phyloP scores from a whole-genome alignment of 2,113 vertebrate genomes.

The Daubentonia madagascariensis region DNA sequence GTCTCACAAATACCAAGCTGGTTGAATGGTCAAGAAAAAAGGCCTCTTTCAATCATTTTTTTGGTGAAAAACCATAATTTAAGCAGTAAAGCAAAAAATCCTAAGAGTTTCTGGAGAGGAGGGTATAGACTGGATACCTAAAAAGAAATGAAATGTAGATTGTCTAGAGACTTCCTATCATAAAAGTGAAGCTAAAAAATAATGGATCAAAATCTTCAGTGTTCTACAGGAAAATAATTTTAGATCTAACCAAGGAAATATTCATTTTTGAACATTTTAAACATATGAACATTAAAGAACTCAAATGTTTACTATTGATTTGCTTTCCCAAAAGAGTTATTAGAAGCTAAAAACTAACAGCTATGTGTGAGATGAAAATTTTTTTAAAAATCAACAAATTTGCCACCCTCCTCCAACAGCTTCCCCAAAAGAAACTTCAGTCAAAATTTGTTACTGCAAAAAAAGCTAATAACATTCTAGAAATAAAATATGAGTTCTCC shows the following conservation, averaged over 20 bases:
- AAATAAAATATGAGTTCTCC: neutral
- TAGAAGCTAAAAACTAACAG: neutral
- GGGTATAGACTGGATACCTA: neutral
- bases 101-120: neutral
- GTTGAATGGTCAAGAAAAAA: neutral
- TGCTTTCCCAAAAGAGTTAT: neutral
- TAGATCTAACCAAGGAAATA: neutral
- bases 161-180: neutral
- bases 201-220: neutral
- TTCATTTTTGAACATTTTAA: neutral
- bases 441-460: neutral
- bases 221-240: neutral
- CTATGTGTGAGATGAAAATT: neutral
- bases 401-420: neutral
- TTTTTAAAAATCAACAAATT: neutral
- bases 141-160: neutral
- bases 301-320: neutral
- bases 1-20: neutral
- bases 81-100: conserved; percentile 15
- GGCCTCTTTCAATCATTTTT: neutral
- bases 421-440: neutral
- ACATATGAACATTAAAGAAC: neutral
- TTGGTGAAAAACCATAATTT: neutral
- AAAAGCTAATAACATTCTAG: neutral
- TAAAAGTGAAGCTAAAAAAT: neutral